These are phyloP conservation scores for Crossaster papposus DNA, from an alignment of 53 echinoderm and acorn worm species.

Conservation along the genomic window DNA sequence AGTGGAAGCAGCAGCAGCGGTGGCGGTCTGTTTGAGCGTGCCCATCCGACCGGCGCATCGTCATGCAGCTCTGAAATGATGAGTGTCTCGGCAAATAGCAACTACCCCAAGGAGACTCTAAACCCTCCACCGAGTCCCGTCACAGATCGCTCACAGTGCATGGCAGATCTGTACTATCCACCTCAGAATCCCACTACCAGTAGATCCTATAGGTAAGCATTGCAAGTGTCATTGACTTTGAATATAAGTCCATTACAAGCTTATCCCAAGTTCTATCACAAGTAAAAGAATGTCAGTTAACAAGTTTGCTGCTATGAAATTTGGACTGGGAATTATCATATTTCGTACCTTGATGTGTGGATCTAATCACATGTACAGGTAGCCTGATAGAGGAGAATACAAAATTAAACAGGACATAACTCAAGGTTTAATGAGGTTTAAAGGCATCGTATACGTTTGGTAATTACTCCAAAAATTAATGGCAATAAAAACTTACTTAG, in stretches of 20 bases:
- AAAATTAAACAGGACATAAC: too few relatives aligned
- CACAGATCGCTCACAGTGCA: conserved; percentile 87
- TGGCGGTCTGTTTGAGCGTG: conserved; percentile 75
- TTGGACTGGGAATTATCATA: too few relatives aligned
- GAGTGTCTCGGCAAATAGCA: conserved; percentile 81
- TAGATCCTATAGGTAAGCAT: conserved; percentile 83
- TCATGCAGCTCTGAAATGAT: conserved; percentile 86
- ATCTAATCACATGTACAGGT: too few relatives aligned
- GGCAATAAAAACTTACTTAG: too few relatives aligned
- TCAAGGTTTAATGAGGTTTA: too few relatives aligned
- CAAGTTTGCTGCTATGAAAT: too few relatives aligned
- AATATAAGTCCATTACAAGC: background rate
- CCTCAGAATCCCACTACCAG: conserved; percentile 72
- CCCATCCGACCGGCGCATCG: conserved; percentile 88
- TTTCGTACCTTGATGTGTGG: too few relatives aligned
- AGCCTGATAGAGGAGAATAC: too few relatives aligned
- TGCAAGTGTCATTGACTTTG: background rate
- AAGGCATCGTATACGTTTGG: too few relatives aligned
- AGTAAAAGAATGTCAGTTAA: too few relatives aligned
- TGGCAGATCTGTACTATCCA: conserved; percentile 79
- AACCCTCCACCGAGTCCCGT: conserved; percentile 97
- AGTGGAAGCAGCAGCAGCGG: conserved; percentile 70
- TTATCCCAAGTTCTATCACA: too few relatives aligned
- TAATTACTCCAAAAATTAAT: too few relatives aligned
- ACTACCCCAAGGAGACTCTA: conserved; percentile 95